Percentiles rank a stretch among this genome's conserved stretches.
phyloP scores from a whole-genome alignment of 2,113 vertebrate genomes.

The Petroica traversi region DNA sequence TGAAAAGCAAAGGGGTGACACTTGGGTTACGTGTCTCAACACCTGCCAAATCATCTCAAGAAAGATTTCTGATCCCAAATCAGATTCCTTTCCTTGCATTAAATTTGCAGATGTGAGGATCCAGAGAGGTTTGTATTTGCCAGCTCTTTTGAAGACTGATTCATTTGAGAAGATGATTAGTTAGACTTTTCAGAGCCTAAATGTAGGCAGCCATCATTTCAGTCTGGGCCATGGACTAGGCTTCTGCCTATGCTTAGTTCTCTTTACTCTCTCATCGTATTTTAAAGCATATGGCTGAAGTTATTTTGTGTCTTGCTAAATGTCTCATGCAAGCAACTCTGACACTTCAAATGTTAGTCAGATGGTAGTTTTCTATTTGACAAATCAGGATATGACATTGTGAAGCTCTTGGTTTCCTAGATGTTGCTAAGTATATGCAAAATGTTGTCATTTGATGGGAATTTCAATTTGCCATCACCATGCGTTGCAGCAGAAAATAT shows the following conservation, averaged over 20 bases:
- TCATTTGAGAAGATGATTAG: not conserved
- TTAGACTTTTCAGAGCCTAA: not conserved
- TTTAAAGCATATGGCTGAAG: conserved; percentile 22
- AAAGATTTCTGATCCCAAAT: not conserved
- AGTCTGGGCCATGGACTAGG: not conserved
- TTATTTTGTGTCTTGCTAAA: not conserved
- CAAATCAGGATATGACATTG: not conserved
- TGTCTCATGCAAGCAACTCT: conserved; percentile 8
- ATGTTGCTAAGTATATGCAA: not conserved
- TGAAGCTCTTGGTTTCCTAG: not conserved
- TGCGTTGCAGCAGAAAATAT: not conserved
- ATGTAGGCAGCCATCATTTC: not conserved
- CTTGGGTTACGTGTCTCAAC: not conserved
- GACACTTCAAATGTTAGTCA: conserved; percentile 33
- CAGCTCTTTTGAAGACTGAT: not conserved
- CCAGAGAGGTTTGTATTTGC: not conserved
- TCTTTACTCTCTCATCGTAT: not conserved
- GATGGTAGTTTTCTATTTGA: conserved; percentile 13
- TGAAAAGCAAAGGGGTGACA: not conserved
- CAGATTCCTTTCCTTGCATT: not conserved
- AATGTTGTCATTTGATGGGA: not conserved
- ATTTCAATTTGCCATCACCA: not conserved
- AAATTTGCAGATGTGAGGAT: not conserved
- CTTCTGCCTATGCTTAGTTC: not conserved
- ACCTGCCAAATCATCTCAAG: not conserved